phyloP scores from a whole-genome alignment of 2,113 vertebrate species.

The Bostrychus sinensis region DNA sequence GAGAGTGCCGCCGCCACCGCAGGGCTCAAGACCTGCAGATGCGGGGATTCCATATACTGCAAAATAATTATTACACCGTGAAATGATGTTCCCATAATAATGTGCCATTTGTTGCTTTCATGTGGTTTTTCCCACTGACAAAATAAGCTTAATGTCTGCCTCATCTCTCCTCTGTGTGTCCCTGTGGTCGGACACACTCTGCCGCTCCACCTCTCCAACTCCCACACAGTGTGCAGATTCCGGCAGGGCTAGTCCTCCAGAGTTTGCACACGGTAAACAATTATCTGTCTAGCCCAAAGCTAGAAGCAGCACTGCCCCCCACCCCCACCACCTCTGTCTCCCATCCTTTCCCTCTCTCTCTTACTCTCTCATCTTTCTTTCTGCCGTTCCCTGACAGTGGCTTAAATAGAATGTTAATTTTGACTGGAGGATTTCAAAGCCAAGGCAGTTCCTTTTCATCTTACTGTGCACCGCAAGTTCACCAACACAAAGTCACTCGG shows the following conservation, averaged over 20 bases:
- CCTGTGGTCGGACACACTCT: conserved; percentile 48
- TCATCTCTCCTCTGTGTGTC: conserved; percentile 43
- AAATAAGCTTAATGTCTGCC: conserved; percentile 76
- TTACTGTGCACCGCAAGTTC: conserved; percentile 70
- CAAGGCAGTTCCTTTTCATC: conserved; percentile 71
- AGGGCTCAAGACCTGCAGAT: conserved; percentile 66
- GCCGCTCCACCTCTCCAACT: conserved; percentile 68
- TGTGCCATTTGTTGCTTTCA: conserved; percentile 78
- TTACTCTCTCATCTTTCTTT: conserved; percentile 63
- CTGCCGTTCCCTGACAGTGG: conserved; percentile 63
- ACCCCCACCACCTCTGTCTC: conserved; percentile 7
- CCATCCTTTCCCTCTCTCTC: conserved; percentile 34
- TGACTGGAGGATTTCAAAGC: conserved; percentile 76
- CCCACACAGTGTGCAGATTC: conserved; percentile 80
- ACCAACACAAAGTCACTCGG: conserved; percentile 70
- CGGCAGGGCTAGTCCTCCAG: conserved; percentile 78
- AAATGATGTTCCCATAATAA: conserved; percentile 80
- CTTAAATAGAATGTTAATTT: conserved; percentile 82
- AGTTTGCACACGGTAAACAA: conserved; percentile 82
- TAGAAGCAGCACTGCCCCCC: conserved; percentile 26
- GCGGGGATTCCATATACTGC: conserved; percentile 71
- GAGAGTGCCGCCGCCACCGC: conserved; percentile 48
- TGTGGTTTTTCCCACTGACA: conserved; percentile 80
- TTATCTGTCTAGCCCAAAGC: conserved; percentile 80
- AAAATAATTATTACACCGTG: conserved; percentile 76